Percentiles rank a stretch among this genome's conserved stretches.
Conservation (phyloP, 1,140 invertebrate species). For the Rhagoletis pomonella region DNA sequence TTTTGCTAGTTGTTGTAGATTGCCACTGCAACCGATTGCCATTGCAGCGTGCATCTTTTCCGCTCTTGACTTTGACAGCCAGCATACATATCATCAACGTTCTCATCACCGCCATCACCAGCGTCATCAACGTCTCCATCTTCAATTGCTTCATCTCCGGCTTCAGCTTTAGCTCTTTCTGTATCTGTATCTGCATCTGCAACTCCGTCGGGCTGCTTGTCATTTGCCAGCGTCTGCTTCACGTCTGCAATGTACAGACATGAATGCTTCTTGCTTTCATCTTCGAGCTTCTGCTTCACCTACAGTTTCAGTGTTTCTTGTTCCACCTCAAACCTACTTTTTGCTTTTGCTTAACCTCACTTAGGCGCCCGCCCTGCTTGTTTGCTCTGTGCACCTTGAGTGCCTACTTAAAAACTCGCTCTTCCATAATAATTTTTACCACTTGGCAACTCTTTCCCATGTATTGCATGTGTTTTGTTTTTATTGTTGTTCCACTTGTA, state of each 20-base stretch:
- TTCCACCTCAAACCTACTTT: not conserved
- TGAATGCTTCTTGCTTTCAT: slow-evolving; percentile 1
- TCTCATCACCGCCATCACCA: no score
- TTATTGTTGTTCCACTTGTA: slow-evolving; percentile 37
- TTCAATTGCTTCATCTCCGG: not conserved
- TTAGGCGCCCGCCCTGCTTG: not conserved
- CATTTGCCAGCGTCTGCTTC: slow-evolving; percentile 1
- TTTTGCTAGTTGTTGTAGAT: slow-evolving; percentile 2
- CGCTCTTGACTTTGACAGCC: slow-evolving; percentile 54
- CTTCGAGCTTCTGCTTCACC: not conserved
- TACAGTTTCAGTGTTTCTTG: not conserved
- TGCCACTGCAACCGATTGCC: not conserved
- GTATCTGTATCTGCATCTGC: no score
- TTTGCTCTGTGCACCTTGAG: slow-evolving; percentile 9
- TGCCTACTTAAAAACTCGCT: slow-evolving; percentile 53
- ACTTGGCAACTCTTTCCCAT: slow-evolving; percentile 38
- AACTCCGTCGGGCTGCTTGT: no score
- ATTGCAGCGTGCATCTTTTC: slow-evolving; percentile 22
- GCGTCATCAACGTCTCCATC: no score
- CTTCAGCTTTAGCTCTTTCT: no score
- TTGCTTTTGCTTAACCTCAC: slow-evolving; percentile 1
- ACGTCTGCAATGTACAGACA: not conserved
- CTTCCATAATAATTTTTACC: slow-evolving; percentile 47
- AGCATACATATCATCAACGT: slow-evolving; percentile 14
- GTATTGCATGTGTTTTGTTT: not conserved